These are phyloP conservation scores for Babyrousa celebensis DNA, from an alignment of 2,797 vertebrate species.

Conservation along the genomic window DNA sequence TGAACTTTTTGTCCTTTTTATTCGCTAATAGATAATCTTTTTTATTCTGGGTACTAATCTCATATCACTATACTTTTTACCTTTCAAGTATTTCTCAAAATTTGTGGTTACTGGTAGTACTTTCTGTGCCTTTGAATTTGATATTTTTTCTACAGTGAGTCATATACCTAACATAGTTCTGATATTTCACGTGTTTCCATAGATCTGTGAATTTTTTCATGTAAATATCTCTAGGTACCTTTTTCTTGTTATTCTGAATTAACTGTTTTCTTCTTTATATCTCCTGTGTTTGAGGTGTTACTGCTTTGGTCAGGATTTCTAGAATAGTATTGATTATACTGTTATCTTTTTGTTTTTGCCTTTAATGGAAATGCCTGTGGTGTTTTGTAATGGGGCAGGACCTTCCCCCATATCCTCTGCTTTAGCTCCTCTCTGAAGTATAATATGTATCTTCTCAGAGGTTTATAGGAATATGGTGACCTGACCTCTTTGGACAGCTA, in stretches of 20 bases:
- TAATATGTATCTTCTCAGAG: no score
- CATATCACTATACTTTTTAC: neutral
- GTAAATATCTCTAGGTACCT: neutral
- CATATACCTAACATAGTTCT: neutral
- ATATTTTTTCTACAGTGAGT: slow-evolving; percentile 27
- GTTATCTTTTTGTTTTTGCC: slow-evolving; percentile 2
- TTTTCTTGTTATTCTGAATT: slow-evolving; percentile 43
- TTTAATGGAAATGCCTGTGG: slow-evolving; percentile 46
- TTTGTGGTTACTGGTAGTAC: slow-evolving; percentile 29
- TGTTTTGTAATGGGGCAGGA: neutral
- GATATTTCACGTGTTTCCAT: slow-evolving; percentile 43
- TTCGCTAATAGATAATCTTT: slow-evolving; percentile 51
- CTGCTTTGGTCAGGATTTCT: slow-evolving; percentile 58
- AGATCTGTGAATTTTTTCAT: slow-evolving; percentile 17
- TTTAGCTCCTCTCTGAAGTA: no score
- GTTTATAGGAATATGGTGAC: no score
- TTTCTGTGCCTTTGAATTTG: neutral
- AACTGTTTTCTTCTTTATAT: slow-evolving; percentile 47
- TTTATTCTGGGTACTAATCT: slow-evolving; percentile 46
- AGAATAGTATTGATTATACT: neutral
- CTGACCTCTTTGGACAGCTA: no score
- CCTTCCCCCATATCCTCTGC: no score
- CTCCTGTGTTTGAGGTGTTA: slow-evolving; percentile 26
- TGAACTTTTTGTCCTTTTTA: slow-evolving; percentile 41
- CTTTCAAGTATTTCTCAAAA: slow-evolving; percentile 28